Evolutionary conservation across 2,113 vertebrate species (phyloP).

Genomic region (Gila orcuttii): DNA sequence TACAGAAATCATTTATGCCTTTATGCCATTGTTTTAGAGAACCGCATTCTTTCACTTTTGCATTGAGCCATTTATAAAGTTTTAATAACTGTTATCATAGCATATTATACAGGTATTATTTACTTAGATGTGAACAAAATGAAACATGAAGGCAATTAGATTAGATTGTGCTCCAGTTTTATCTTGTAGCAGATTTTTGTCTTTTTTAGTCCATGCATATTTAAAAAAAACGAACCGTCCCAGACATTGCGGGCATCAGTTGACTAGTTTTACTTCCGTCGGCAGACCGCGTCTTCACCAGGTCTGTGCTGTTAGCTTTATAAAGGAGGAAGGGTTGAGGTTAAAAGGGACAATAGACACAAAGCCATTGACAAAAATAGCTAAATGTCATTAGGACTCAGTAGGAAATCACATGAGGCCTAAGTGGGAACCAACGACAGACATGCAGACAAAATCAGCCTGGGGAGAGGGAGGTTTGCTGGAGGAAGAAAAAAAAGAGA

Average conservation of each 20-base stretch:
- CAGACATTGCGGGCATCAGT: conserved; percentile 43
- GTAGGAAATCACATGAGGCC: conserved; percentile 64
- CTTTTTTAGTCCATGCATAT: conserved; percentile 2
- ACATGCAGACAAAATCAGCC: conserved; percentile 60
- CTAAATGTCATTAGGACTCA: conserved; percentile 55
- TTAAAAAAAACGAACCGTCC: not conserved
- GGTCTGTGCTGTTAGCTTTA: conserved; percentile 37
- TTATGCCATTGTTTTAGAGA: conserved; percentile 9
- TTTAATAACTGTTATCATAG: conserved; percentile 11
- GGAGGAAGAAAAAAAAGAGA: not conserved
- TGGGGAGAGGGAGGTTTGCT: conserved; percentile 48
- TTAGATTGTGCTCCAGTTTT: conserved; percentile 14
- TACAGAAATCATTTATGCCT: not conserved
- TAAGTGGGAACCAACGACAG: conserved; percentile 59
- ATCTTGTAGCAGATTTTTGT: conserved; percentile 31
- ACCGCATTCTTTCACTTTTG: conserved; percentile 17
- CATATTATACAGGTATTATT: conserved; percentile 26
- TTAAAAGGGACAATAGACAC: conserved; percentile 51
- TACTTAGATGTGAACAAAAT: not conserved
- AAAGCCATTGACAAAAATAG: conserved; percentile 58
- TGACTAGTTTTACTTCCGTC: conserved; percentile 56
- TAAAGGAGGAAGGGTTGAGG: conserved; percentile 50
- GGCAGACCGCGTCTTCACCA: conserved; percentile 32
- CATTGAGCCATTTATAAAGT: not conserved
- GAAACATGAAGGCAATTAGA: conserved; percentile 27